Conservation (phyloP, 2,888 invertebrate species). For the Hymenopus coronatus region DNA sequence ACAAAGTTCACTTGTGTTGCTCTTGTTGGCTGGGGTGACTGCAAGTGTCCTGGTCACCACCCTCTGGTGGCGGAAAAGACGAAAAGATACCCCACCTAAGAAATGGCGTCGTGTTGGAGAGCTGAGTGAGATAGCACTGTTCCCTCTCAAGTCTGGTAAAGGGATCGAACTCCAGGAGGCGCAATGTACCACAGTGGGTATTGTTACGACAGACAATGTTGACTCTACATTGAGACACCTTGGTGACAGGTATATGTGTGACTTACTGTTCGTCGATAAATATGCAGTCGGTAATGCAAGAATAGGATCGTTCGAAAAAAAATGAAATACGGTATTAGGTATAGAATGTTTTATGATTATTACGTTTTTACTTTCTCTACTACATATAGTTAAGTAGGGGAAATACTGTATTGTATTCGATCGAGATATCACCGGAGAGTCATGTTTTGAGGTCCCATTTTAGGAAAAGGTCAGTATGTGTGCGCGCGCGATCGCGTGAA, state of each 20-base stretch:
- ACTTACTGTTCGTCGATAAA: background rate
- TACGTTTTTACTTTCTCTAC: too few relatives aligned
- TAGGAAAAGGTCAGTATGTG: too few relatives aligned
- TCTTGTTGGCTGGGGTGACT: background rate
- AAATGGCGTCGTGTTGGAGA: slow-evolving; percentile 13
- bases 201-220: background rate
- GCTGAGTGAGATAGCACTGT: background rate
- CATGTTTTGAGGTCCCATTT: too few relatives aligned
- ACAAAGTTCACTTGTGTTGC: background rate
- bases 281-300: too few relatives aligned
- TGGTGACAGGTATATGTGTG: background rate
- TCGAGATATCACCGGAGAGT: too few relatives aligned
- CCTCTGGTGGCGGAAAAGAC: background rate
- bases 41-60: background rate
- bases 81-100: background rate
- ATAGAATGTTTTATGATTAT: too few relatives aligned
- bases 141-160: slow-evolving; percentile 17
- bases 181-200: background rate
- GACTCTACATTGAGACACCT: background rate
- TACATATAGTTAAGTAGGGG: too few relatives aligned
- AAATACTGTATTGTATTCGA: too few relatives aligned
- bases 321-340: too few relatives aligned
- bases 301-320: too few relatives aligned
- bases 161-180: slow-evolving; percentile 1
- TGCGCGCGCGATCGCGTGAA: too few relatives aligned